Evolutionary conservation across 2,888 invertebrate genomes (phyloP).

Genomic region (Drosophila multiciliata): DNA sequence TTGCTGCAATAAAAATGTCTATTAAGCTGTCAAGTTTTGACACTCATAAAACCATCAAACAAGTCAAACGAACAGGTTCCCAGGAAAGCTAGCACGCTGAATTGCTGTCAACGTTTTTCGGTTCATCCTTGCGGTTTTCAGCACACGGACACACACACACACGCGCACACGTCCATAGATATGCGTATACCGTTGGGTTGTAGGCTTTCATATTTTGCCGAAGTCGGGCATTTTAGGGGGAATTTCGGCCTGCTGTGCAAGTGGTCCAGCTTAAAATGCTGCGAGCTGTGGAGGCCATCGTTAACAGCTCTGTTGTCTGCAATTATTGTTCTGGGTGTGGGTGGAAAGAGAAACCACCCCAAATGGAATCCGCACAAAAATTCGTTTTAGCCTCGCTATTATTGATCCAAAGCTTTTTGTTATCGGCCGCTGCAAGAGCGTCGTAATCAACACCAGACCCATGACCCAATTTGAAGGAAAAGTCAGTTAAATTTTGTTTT

Average conservation of each 20-base stretch:
- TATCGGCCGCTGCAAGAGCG: not conserved
- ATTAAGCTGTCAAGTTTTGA: slow-evolving; percentile 83
- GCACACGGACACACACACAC: slow-evolving; percentile 19
- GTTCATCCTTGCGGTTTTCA: slow-evolving; percentile 54
- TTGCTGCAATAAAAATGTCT: slow-evolving; percentile 73
- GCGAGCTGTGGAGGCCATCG: slow-evolving; percentile 11
- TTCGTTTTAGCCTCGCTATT: not conserved
- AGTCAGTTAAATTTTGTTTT: slow-evolving; percentile 76
- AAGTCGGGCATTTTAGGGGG: slow-evolving; percentile 18
- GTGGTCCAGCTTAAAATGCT: slow-evolving; percentile 24
- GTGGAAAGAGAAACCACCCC: slow-evolving; percentile 14
- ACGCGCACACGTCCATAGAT: slow-evolving; percentile 3
- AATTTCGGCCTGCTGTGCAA: slow-evolving; percentile 12
- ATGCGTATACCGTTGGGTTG: slow-evolving; percentile 17
- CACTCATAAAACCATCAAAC: slow-evolving; percentile 84
- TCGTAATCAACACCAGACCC: not conserved
- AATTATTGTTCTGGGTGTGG: not conserved
- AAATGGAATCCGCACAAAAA: not conserved
- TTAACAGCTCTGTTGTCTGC: not conserved
- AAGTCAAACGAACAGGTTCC: slow-evolving; percentile 81
- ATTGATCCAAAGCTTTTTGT: slow-evolving; percentile 14
- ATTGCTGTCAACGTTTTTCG: slow-evolving; percentile 66
- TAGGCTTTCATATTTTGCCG: slow-evolving; percentile 45
- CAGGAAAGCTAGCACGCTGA: slow-evolving; percentile 66
- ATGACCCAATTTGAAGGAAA: slow-evolving; percentile 37